Base-by-base conservation (phyloP, 2,797 vertebrate genomes). In the Falco rusticolus region DNA sequence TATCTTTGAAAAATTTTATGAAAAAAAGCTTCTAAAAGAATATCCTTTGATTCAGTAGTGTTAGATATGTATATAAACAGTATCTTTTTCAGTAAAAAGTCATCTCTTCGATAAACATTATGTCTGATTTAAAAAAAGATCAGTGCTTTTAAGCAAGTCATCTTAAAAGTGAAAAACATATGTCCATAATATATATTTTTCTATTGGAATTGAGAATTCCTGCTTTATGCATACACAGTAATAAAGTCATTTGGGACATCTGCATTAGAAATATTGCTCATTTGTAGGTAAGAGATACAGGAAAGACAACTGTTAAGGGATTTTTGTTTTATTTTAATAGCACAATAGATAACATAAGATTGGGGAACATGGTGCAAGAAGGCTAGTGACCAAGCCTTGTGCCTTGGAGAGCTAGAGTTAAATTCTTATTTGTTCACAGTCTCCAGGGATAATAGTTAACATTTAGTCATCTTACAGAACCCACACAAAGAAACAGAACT, bases 51-150 rank as follows among this genome's bases (percentile, higher is more conserved):
- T 68, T 45, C 72, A 75, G 34, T 84, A 54, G 56, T 90, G 21
- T 87, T 71, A 63, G 34, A 37, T 71, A 76, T 9, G n/a, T 63
- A 85, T 29, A 81, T 45, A 96, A 93, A 82, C 34, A 94, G 45
- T 69, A 77, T 10, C 13, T 78, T 89, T 92, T 95, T 87, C 48
- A 65, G 84, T 57, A 95, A 66, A 81, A 92, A 82, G 24, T 61
- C 24, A 82, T 72, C 57, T 94, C 89, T 84, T 92, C 64, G 89
- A 65, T 88, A 94, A 97, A 94, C 18, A 84, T 82, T 84, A 81
- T 31, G 5, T 66, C 91, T 77, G 74, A 96, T 93, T 91, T 72
- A 50, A 54, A 89, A 92, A 93, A 47, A 77, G 29, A 80, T 3
- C 14, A 22, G 45, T 20, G 18, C 76, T 41, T 41, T 41, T 41